Percentiles rank a stretch among this genome's conserved stretches.
These are phyloP conservation scores for Dipodomys spectabilis DNA, from an alignment of 2,113 vertebrate genomes.

Conservation along the genomic window DNA sequence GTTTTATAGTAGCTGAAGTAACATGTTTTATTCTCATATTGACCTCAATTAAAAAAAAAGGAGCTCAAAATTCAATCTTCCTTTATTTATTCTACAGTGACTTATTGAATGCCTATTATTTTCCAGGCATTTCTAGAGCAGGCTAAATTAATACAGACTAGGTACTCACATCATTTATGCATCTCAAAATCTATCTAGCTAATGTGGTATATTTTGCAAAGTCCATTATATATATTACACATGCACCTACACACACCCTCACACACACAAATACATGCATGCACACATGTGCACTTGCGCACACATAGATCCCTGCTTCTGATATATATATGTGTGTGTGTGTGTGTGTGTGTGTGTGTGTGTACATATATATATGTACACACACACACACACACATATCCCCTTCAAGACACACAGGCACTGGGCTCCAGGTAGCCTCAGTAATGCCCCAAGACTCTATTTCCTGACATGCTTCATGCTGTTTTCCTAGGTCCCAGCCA, in stretches of 20 bases:
- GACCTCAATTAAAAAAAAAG: constrained; percentile 61
- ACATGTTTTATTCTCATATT: constrained; percentile 47
- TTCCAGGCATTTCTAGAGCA: constrained; percentile 64
- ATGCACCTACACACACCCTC: background rate
- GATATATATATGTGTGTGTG: background rate
- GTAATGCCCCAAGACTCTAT: accelerated
- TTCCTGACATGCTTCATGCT: background rate
- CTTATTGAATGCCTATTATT: constrained; percentile 75
- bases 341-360: no score
- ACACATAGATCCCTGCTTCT: no score
- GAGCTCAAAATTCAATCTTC: constrained; percentile 67
- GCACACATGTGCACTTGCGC: background rate
- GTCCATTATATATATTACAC: background rate
- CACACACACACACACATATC: background rate
- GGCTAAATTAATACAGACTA: constrained; percentile 60
- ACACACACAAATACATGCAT: background rate
- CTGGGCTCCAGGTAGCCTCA: background rate
- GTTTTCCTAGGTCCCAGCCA: background rate
- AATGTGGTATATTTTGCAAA: background rate
- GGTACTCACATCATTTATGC: constrained; percentile 30
- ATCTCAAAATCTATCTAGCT: constrained; percentile 54
- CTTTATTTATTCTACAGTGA: constrained; percentile 68
- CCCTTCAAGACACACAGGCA: background rate
- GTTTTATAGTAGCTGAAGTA: constrained; percentile 24
- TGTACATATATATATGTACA: no score